Evolutionary conservation across 2,888 invertebrate species (phyloP).

Genomic region (Himalopsyche japonica): DNA sequence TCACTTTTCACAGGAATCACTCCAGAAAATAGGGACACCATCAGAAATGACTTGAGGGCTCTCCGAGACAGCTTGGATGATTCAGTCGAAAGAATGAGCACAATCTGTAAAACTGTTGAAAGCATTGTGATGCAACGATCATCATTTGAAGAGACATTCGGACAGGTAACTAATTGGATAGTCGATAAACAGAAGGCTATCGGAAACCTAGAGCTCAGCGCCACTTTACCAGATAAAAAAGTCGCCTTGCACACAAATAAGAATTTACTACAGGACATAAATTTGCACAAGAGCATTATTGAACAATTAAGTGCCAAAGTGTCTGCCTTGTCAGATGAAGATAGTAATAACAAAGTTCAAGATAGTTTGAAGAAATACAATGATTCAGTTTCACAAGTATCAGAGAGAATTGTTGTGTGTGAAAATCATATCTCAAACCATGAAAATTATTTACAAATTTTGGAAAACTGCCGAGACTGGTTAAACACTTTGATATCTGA

Average conservation of each 20-base stretch:
- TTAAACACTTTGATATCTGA: constrained; percentile 78
- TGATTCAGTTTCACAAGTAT: constrained; percentile 67
- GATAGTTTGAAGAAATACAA: constrained; percentile 75
- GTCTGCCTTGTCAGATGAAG: constrained; percentile 76
- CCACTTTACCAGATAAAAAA: constrained; percentile 87
- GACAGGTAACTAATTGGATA: constrained; percentile 87
- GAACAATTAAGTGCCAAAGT: constrained; percentile 84
- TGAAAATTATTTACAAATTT: constrained; percentile 77
- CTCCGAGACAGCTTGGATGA: constrained; percentile 83
- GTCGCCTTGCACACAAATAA: constrained; percentile 80
- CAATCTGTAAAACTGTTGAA: constrained; percentile 85
- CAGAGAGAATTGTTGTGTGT: constrained; percentile 66
- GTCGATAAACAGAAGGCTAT: constrained; percentile 76
- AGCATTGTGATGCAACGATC: constrained; percentile 87
- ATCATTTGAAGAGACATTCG: constrained; percentile 90
- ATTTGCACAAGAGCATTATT: constrained; percentile 81
- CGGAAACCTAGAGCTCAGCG: constrained; percentile 71
- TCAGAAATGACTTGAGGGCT: constrained; percentile 79
- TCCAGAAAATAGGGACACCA: constrained; percentile 82
- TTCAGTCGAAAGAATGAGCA: constrained; percentile 81
- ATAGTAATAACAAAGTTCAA: constrained; percentile 73
- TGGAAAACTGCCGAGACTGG: constrained; percentile 84
- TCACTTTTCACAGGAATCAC: constrained; percentile 84
- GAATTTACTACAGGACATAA: constrained; percentile 82
- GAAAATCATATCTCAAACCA: constrained; percentile 79